phyloP scores from a whole-genome alignment of 2,113 vertebrate genomes.

The Nesospiza acunhae region DNA sequence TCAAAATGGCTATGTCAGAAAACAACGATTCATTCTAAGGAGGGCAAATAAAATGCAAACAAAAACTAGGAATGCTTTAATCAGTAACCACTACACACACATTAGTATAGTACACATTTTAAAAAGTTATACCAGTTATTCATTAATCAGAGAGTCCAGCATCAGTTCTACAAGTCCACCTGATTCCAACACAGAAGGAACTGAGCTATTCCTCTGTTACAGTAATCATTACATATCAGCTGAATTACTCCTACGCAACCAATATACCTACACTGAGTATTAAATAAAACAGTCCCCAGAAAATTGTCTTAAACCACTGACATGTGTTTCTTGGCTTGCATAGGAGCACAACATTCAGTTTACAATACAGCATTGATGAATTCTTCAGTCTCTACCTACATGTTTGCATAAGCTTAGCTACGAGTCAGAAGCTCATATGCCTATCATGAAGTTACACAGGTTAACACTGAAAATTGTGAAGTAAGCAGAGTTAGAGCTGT shows the following conservation, averaged over 20 bases:
- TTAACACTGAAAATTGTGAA: background rate
- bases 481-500: background rate
- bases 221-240: background rate
- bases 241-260: background rate
- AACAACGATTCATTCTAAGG: background rate
- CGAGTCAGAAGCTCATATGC: background rate
- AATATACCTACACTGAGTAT: background rate
- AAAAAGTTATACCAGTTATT: background rate
- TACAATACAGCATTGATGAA: background rate
- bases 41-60: background rate
- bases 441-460: background rate
- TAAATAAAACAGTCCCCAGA: background rate
- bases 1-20: background rate
- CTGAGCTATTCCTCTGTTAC: background rate
- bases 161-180: background rate
- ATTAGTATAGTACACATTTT: background rate
- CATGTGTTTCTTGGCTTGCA: background rate
- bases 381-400: background rate
- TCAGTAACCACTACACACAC: conserved; percentile 39
- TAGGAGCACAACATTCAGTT: background rate
- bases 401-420: background rate
- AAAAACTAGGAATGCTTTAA: background rate
- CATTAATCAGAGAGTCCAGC: background rate
- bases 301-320: background rate
- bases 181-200: background rate